Base-by-base conservation (phyloP, 92 coral and sea anemone genomes). In the Actinostola sp. region DNA sequence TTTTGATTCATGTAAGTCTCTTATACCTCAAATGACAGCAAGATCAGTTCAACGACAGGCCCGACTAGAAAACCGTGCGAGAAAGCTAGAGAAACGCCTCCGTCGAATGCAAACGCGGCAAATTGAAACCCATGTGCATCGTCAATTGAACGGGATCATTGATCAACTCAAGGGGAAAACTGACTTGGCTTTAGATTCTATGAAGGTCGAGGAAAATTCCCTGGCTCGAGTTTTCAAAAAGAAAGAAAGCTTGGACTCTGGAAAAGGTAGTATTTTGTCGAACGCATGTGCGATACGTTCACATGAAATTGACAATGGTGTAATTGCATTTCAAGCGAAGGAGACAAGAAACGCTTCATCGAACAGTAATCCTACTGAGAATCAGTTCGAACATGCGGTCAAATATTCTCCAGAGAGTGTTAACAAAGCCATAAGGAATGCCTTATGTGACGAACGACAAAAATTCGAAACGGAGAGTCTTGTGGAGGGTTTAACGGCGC, bases 91-190 rank as follows among this genome's bases (percentile, higher is more conserved):
- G 84, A 92, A 91, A 87, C 93, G 97, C 85, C 89, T 95, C 88
- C 99, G 99, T 67, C 81, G 91, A 83, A 82, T 95, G 75, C 99
- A 95, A 87, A 83, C 97, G 95, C 97, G 99, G 92, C 99, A 95
- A 89, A 84, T 95, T 57, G 94, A 87, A 72, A 86, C 91, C 90
- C 99, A 95, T 88, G 99, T 95, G 93, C 90, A 82, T 46, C 92
- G 85, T 27, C 99, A 95, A 80, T 86, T 91, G 83, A 86, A 79
- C 78, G 89, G 82, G 73, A 71, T 85, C 63, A 76, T 85, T 33
- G 82, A 79, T 85, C 85, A 79, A 26, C 81, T 72, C n/a, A 68
- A 71, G 63, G 77, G 63, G 67, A 85, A 72, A 49, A 44, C 50
- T 45, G 73, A 72, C 48, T 41, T 67, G 34, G 61, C 83, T 27